Evolutionary conservation across 2,888 invertebrate genomes (phyloP).

Genomic region (Drosophila formosana): DNA sequence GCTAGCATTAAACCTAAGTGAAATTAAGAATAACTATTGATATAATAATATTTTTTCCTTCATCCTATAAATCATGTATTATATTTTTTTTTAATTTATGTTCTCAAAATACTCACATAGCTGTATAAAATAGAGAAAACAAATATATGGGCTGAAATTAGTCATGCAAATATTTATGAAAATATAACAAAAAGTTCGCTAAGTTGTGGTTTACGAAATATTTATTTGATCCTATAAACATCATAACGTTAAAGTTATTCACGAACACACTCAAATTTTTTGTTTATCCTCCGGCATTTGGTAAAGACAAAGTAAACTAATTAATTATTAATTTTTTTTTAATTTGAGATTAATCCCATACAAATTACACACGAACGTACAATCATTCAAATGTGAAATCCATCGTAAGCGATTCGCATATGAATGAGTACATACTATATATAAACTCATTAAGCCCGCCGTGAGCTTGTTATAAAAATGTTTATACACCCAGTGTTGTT

Average conservation of each 20-base stretch:
- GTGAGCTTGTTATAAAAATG: slow-evolving; percentile 61
- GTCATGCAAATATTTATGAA: too few relatives aligned
- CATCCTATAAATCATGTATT: too few relatives aligned
- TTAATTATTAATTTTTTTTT: slow-evolving; percentile 15
- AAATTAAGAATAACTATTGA: too few relatives aligned
- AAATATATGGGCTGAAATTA: too few relatives aligned
- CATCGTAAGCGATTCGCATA: slow-evolving; percentile 24
- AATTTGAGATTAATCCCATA: slow-evolving; percentile 26
- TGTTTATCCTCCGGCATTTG: background rate
- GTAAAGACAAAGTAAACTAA: slow-evolving; percentile 16
- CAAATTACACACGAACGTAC: slow-evolving; percentile 29
- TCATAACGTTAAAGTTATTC: slow-evolving; percentile 2
- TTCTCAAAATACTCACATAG: too few relatives aligned
- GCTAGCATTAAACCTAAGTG: too few relatives aligned
- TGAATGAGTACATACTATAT: slow-evolving; percentile 42
- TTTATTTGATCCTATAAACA: background rate
- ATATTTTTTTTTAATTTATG: too few relatives aligned
- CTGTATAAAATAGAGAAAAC: too few relatives aligned
- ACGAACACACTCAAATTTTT: background rate
- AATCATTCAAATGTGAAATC: slow-evolving; percentile 33
- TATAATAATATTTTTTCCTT: too few relatives aligned
- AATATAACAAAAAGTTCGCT: background rate
- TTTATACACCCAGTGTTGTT: slow-evolving; percentile 19
- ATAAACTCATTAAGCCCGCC: slow-evolving; percentile 56
- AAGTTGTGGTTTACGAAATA: background rate